Evolutionary conservation across 2,888 invertebrate genomes (phyloP), one percentile per base, ranked within the genome.

Genomic region (Erebia palarica): DNA sequence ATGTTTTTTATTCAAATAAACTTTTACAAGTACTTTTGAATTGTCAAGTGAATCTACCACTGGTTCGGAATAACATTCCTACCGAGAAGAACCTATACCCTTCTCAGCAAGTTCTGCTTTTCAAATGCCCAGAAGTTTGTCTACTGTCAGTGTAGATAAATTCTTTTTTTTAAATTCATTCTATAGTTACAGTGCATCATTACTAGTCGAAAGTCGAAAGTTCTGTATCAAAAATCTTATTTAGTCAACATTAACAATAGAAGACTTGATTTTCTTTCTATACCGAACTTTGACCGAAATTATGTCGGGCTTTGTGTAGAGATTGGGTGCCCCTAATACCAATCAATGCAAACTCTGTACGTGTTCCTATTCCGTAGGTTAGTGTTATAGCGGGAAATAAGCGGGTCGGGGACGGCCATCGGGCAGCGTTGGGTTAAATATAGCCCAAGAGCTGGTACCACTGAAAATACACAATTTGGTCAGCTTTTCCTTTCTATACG

Each of bases 321-420:
- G 64, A 70, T 74, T 73, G 75, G 74, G 59, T 70, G 65, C 61
- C 69, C 69, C 69, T 75, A 75, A 76, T 72, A 74, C 75, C 70
- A 61, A 68, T 74, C 77, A 73, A 75, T 73, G 77, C 74, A 71
- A 75, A 75, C 64, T 70, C 71, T 60, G 73, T 73, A 76, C 78
- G 78, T 77, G 77, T 76, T 73, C 74, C 76, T 69, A 75, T 78
- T 73, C 60, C 72, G 68, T 74, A 76, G 75, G 74, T 76, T 72
- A 73, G 74, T 74, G 74, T 76, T 74, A 76, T 73, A 73, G 65
- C 66, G 72, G 65, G 69, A 70, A 71, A 70, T 75, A 73, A 74
- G 73, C 65, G 72, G 66, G 66, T 68, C 66, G 73, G 68, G 57
- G 59, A 70, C 66, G 73, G 69, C 67, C 72, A 64, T 58, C 71